A percentile compares a stretch with the other conserved stretches of the same genome.
Conservation (phyloP, 2,888 invertebrate genomes). For the Athalia cordata region DNA sequence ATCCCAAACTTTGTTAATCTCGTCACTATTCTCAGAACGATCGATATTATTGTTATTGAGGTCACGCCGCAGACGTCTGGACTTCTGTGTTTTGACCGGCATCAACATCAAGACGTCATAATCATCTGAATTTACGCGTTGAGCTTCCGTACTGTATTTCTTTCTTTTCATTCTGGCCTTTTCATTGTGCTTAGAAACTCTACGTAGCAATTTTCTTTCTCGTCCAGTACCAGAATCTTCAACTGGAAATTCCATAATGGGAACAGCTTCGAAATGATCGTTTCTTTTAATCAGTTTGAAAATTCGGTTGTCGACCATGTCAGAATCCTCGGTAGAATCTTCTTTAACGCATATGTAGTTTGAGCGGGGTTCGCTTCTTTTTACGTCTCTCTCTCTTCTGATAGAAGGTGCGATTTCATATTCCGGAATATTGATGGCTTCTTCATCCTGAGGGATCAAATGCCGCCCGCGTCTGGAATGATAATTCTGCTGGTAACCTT, state of each 20-base stretch:
- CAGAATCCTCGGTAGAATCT: constrained; percentile 36
- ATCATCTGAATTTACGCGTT: constrained; percentile 8
- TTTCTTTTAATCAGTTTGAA: constrained; percentile 45
- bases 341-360: constrained; percentile 46
- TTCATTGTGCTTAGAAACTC: not conserved
- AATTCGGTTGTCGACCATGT: constrained; percentile 38
- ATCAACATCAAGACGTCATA: constrained; percentile 52
- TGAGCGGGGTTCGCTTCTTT: not conserved
- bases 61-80: constrained; percentile 17
- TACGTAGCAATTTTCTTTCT: not conserved
- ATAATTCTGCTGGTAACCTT: not conserved
- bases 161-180: constrained; percentile 17
- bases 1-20: constrained; percentile 51
- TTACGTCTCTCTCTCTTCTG: constrained; percentile 1
- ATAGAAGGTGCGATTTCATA: constrained; percentile 5
- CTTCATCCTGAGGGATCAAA: not conserved
- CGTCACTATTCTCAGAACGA: constrained; percentile 17
- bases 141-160: not conserved
- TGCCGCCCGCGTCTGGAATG: not conserved
- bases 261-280: constrained; percentile 43
- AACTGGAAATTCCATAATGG: constrained; percentile 3
- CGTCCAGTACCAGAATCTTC: constrained; percentile 4
- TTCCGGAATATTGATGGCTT: not conserved
- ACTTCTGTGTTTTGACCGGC: constrained; percentile 46
- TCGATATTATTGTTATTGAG: constrained; percentile 25